A percentile compares a stretch with the other conserved stretches of the same genome.
Evolutionary conservation across 1,140 invertebrate genomes (phyloP).

Genomic region (Leptinotarsa defecta): DNA sequence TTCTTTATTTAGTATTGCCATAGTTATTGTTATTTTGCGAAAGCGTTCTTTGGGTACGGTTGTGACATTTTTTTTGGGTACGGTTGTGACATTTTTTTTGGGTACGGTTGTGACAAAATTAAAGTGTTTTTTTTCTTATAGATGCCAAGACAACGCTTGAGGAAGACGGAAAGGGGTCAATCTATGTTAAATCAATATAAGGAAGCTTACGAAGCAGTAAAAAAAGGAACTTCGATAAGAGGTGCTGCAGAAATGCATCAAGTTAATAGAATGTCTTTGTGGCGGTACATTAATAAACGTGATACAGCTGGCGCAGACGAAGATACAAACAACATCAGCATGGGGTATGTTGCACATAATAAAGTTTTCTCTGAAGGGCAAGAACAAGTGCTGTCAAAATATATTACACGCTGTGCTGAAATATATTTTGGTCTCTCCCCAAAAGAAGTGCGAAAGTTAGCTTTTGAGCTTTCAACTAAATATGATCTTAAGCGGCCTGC

Average conservation of each 20-base stretch:
- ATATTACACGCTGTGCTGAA: neutral
- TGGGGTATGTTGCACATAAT: neutral
- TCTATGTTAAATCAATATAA: neutral
- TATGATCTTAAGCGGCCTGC: conserved; percentile 49
- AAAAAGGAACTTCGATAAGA: neutral
- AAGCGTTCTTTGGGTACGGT: neutral
- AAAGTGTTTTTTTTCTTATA: conserved; percentile 1
- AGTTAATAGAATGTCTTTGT: neutral
- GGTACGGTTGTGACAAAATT: conserved; percentile 14
- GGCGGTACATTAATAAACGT: neutral
- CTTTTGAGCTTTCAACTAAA: conserved; percentile 51
- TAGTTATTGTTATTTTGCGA: neutral
- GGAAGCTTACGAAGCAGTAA: neutral
- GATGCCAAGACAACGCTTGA: neutral
- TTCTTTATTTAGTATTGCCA: neutral
- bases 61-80: neutral
- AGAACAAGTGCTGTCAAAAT: neutral
- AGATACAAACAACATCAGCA: neutral
- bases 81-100: conserved; percentile 13
- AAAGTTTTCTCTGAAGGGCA: neutral
- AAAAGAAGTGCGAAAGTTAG: conserved; percentile 54
- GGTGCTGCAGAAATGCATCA: neutral
- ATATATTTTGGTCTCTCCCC: conserved; percentile 10
- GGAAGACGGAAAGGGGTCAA: too few species aligned
- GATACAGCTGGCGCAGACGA: neutral